Evolutionary conservation across 2,797 vertebrate genomes (phyloP), one percentile per base, ranked within the genome.

Genomic region (Phoebastria nigripes): DNA sequence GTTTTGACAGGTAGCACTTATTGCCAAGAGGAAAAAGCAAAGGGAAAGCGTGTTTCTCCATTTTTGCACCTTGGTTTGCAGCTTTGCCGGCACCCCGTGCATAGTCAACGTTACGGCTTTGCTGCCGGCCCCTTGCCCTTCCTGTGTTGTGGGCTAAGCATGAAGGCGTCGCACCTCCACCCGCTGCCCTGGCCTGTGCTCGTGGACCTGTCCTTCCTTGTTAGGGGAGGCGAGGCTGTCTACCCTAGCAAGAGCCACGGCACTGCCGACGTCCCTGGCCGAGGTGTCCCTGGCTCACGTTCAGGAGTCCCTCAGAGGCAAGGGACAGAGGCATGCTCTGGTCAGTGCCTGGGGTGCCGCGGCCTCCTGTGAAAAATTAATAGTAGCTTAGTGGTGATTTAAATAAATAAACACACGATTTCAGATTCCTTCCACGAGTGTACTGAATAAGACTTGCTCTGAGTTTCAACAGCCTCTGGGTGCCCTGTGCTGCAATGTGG

Each of bases 161-260:
- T 0, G 1, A 52, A 61, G 44, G 10, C 4, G 1, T 26, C 12
- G 2, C 55, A 31, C 2, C 11, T 62, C 51, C 29, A 49, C 8
- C 26, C 0, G 4, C 42, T 71, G 59, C 46, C 25, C 76, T 41
- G 31, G 15, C n/a, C 18, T 11, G 8, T 52, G 39, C 37, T 87
- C 0, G 0, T 28, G 52, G 67, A 11, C 21, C 70, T 42, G 9
- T 70, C 37, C 62, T 58, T 69, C 66, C 46, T 24, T 26, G 12
- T 6, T 33, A 17, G 6, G 18, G 55, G 3, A 31, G 0, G 0
- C 0, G 7, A n/a, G 72, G n/a, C 47, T 67, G 35, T 5, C 39
- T 74, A 41, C 16, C 67, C 42, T 11, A 2, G 28, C 28, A 46
- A 17, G 42, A 54, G 21, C 8, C 1, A 0, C 1, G 1, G 24